Evolutionary conservation across 2,113 vertebrate species (phyloP), one percentile per base, ranked within the genome.

Genomic region (Caracal caracal): DNA sequence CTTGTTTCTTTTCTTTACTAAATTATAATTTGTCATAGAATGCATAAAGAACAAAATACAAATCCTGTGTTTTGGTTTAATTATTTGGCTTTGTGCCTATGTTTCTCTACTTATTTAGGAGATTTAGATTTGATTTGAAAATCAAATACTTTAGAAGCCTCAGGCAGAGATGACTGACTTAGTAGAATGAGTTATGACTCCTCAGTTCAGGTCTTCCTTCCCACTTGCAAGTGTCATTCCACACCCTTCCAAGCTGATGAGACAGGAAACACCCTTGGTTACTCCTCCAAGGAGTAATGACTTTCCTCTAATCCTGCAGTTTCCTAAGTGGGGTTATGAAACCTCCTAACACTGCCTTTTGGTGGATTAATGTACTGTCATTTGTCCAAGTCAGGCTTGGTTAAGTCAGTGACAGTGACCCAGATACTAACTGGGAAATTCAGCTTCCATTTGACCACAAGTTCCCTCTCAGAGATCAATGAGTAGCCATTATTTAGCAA

Each of bases 71-170:
- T 79, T 37, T 66, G 51, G 9, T 70, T 47, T 80, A 88, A 81
- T 79, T 51, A 71, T 35, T 88, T 96, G 96, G 19, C 43, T 90
- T 88, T 47, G 1, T 81, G 63, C 37, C 80, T 75, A 4, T n/a
- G 6, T 95, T 76, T 78, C 37, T 81, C n/a, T 75, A 11, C 51
- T 73, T 43, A 63, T 2, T 43, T 56, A n/a, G 28, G 66, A 78
- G 65, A 79, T 83, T 86, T 79, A 80, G 66, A 83, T 59, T 53
- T 65, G 73, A 89, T 81, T 75, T 65, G 81, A 95, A 96, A 73
- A 73, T 71, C 59, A 93, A 43, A 4, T 53, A 6, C 40, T 65
- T 11, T 70, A 33, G 35, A 90, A 93, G 24, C 49, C 28, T 75
- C 22, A 19, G 2, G 33, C 35, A 75, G 40, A 88, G 30, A n/a